These are phyloP conservation scores for Augochlora pura DNA, from an alignment of 1,140 invertebrate genomes.

Conservation along the genomic window DNA sequence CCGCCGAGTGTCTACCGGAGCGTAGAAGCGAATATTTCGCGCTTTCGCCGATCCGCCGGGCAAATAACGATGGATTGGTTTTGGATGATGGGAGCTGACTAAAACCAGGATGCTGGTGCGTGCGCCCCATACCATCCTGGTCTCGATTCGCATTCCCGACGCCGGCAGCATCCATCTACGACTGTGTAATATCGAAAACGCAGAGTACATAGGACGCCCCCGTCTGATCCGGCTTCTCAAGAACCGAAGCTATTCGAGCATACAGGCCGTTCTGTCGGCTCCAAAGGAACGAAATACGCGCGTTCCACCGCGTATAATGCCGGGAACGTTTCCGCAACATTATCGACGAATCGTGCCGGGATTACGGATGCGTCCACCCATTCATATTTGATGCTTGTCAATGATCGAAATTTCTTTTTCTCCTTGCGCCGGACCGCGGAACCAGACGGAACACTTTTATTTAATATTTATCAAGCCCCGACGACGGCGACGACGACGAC, in stretches of 20 bases:
- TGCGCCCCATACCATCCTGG: slow-evolving; percentile 38
- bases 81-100: slow-evolving; percentile 40
- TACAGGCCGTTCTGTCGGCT: slow-evolving; percentile 38
- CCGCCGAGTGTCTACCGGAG: background rate
- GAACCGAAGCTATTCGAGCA: slow-evolving; percentile 53
- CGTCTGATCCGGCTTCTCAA: slow-evolving; percentile 57
- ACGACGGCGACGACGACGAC: no score
- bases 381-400: slow-evolving; percentile 28
- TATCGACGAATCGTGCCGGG: slow-evolving; percentile 54
- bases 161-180: slow-evolving; percentile 25
- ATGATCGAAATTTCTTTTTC: slow-evolving; percentile 6
- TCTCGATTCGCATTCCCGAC: slow-evolving; percentile 29
- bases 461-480: no score
- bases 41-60: slow-evolving; percentile 53
- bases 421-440: no score
- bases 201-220: slow-evolving; percentile 54
- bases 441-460: no score
- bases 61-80: slow-evolving; percentile 58
- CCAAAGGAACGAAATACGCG: slow-evolving; percentile 48
- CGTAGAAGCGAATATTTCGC: slow-evolving; percentile 51
- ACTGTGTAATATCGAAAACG: slow-evolving; percentile 56
- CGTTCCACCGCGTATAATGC: slow-evolving; percentile 49
- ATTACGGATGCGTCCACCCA: slow-evolving; percentile 8
- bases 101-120: slow-evolving; percentile 50
- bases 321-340: slow-evolving; percentile 52